Evolutionary conservation across 2,113 vertebrate species (phyloP).

Genomic region (Epinephelus cyanopodus): DNA sequence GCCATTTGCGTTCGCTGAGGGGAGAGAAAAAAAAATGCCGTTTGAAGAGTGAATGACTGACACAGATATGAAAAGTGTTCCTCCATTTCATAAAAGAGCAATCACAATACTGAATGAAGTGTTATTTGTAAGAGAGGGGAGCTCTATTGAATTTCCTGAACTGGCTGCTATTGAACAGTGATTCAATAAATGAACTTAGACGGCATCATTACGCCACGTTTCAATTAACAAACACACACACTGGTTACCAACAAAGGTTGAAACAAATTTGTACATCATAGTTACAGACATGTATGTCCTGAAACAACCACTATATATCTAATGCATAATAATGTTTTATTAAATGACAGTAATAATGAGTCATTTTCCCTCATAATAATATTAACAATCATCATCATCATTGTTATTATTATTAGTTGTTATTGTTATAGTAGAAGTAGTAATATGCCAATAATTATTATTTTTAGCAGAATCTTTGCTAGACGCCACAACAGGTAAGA

Average conservation of each 20-base stretch:
- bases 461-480: too few species aligned
- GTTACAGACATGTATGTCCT: neutral
- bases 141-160: constrained; percentile 53
- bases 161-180: constrained; percentile 47
- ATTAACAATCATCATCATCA: too few species aligned
- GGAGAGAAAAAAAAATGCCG: constrained; percentile 17
- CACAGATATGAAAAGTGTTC: constrained; percentile 56
- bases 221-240: constrained; percentile 55
- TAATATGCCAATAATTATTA: too few species aligned
- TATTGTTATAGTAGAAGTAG: too few species aligned
- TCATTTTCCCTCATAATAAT: too few species aligned
- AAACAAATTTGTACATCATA: neutral
- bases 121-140: constrained; percentile 50
- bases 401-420: too few species aligned
- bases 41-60: constrained; percentile 57
- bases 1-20: constrained; percentile 39
- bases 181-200: constrained; percentile 60
- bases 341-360: neutral
- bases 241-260: constrained; percentile 20
- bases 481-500: too few species aligned
- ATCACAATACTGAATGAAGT: constrained; percentile 57
- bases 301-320: neutral
- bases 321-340: neutral
- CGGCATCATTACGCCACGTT: constrained; percentile 40
- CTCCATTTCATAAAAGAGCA: constrained; percentile 60